Base-by-base conservation (phyloP, 2,113 vertebrate genomes). In the Chaetorhynchus papuensis region DNA sequence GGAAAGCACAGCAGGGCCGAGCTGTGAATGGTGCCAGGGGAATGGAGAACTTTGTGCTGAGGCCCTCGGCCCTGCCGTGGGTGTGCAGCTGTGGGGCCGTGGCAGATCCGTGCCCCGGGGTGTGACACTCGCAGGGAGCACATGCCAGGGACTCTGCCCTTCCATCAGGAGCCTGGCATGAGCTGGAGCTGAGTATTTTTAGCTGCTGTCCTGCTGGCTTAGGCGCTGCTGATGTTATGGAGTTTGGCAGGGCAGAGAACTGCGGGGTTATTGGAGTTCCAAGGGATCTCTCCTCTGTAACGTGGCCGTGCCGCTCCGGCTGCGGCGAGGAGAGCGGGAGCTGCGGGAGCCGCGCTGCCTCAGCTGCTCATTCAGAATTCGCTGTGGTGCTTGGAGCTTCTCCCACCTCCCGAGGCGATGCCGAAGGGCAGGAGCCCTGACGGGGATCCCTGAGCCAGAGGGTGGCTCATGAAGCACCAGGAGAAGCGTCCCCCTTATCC, bases 191-290 rank as follows among this genome's bases (percentile, higher is more conserved):
- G n/a, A 0, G 76, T 94, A 94, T 94, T 96, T 96, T 94, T 94
- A 96, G 93, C 95, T 75, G 80, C 83, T 86, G 80, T 87, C 86
- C 83, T 24, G 27, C 68, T 82, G 80, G 76, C 57, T 96, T 74
- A 94, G 93, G 56, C 54, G 4, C 17, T 11, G 65, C 69, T 84
- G 94, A 78, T 56, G 11, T 68, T 89, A 94, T 47, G 72, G 47
- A 41, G 44, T 26, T n/a, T 94, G 95, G 91, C 94, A 91, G n/a
- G 86, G 89, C 91, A 33, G 83, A 26, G 92, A 63, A 7, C 54
- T 13, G 83, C 4, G 41, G 80, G 80, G 71, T 87, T 74, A 47
- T 61, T 10, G 26, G 72, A 49, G 89, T 95, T 95, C 20, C 65
- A 42, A 60, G 86, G 91, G 76, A 92, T 74, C 42, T 95, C 68